phyloP scores from a whole-genome alignment of 2,888 invertebrate species.

The Biston stratarius region DNA sequence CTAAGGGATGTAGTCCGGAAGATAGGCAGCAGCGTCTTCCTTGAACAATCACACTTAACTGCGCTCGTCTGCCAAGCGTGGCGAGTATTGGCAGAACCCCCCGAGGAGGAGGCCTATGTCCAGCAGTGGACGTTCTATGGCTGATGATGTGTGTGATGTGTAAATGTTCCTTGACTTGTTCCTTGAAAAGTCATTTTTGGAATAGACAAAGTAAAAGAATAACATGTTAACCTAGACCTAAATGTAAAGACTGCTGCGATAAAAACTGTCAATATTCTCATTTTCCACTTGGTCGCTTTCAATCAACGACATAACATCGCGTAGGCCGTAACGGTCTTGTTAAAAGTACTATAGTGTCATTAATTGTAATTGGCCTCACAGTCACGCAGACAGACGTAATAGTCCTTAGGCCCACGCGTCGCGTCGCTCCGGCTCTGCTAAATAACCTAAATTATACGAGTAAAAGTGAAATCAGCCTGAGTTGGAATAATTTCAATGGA shows the following conservation, averaged over 20 bases:
- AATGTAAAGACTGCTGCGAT: background rate
- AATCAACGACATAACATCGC: slow-evolving; percentile 26
- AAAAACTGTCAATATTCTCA: slow-evolving; percentile 11
- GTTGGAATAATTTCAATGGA: background rate
- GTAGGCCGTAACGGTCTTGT: slow-evolving; percentile 46
- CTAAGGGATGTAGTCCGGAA: too few relatives aligned
- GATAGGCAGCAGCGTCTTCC: too few relatives aligned
- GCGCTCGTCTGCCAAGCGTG: too few relatives aligned
- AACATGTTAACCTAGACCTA: background rate
- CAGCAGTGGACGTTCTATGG: too few relatives aligned
- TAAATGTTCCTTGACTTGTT: too few relatives aligned
- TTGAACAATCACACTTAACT: too few relatives aligned
- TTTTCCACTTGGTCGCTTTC: slow-evolving; percentile 1
- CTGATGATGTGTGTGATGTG: too few relatives aligned
- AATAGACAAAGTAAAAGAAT: background rate
- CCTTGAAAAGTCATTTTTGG: too few relatives aligned
- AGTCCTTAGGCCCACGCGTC: slow-evolving; percentile 55
- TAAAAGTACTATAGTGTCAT: slow-evolving; percentile 59
- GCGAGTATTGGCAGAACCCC: too few relatives aligned
- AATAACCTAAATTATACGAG: slow-evolving; percentile 41
- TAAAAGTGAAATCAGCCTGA: slow-evolving; percentile 31
- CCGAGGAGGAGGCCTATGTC: too few relatives aligned
- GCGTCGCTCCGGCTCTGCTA: slow-evolving; percentile 45
- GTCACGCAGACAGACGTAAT: slow-evolving; percentile 53
- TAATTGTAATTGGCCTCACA: slow-evolving; percentile 64